phyloP scores from a whole-genome alignment of 2,888 invertebrate genomes.

The Ditula angustiorana region DNA sequence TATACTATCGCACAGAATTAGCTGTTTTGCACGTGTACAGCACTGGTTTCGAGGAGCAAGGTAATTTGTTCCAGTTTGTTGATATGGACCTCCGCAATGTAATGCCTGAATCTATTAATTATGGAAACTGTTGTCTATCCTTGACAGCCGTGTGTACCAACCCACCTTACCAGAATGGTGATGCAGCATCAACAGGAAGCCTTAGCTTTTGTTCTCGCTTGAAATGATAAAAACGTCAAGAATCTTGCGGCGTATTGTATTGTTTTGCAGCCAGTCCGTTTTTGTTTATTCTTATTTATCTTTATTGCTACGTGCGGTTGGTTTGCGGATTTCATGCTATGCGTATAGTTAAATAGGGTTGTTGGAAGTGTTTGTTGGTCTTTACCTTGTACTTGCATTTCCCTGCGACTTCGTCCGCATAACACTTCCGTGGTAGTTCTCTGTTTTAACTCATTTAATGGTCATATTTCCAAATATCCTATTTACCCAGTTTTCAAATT shows the following conservation, averaged over 20 bases:
- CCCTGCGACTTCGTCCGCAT: no score
- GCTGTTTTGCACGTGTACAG: no score
- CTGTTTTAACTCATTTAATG: no score
- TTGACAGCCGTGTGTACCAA: constrained; percentile 50
- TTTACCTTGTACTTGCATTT: no score
- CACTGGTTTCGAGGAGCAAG: no score
- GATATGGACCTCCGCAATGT: no score
- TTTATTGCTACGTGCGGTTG: constrained; percentile 62
- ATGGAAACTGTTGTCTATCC: constrained; percentile 17
- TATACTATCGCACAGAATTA: no score
- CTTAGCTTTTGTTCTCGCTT: constrained; percentile 80
- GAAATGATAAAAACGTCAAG: constrained; percentile 85
- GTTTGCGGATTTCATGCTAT: constrained; percentile 5
- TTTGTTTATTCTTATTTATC: constrained; percentile 52
- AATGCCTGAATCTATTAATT: no score
- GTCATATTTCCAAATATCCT: no score
- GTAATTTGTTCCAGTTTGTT: no score
- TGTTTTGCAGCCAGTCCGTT: constrained; percentile 76
- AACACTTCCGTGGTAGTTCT: no score
- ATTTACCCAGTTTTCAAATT: no score
- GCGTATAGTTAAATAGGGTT: not conserved
- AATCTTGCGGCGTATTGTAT: constrained; percentile 76
- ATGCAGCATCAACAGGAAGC: constrained; percentile 82
- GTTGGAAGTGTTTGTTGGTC: not conserved
- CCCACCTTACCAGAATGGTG: constrained; percentile 78